A percentile compares a stretch with the other conserved stretches of the same genome.
Conservation (phyloP, 2,888 invertebrate species). For the Zhengitettix transpicula region DNA sequence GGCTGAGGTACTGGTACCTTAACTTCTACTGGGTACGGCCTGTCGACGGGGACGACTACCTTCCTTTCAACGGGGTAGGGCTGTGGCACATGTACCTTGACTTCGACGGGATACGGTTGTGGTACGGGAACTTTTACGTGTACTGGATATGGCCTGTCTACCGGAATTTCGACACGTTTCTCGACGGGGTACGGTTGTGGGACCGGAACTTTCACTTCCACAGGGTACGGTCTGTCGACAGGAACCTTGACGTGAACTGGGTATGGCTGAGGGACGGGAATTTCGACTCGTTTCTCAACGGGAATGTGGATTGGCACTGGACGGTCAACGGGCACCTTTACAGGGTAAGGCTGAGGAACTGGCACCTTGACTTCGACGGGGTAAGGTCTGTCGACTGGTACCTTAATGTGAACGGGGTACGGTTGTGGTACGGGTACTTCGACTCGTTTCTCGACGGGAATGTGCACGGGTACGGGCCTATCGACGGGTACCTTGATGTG, state of each 20-base stretch:
- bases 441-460: conserved; percentile 31
- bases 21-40: conserved; percentile 32
- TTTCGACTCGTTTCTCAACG: conserved; percentile 2
- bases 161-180: conserved; percentile 1
- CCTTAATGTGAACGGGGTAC: conserved; percentile 29
- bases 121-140: conserved; percentile 24
- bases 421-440: conserved; percentile 7
- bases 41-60: conserved; percentile 51
- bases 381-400: conserved; percentile 29
- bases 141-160: conserved; percentile 19
- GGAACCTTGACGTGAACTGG: conserved; percentile 12
- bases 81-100: conserved; percentile 28
- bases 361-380: conserved; percentile 34
- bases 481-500: conserved; percentile 15
- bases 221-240: conserved; percentile 26
- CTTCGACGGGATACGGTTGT: conserved; percentile 21
- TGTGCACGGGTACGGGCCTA: conserved; percentile 45
- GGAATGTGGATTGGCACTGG: conserved; percentile 49
- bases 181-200: conserved; percentile 4
- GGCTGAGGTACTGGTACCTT: conserved; percentile 4
- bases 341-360: conserved; percentile 57
- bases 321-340: conserved; percentile 43
- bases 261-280: conserved; percentile 27
- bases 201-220: conserved; percentile 3
- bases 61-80: conserved; percentile 27